Evolutionary conservation across 2,113 vertebrate genomes (phyloP), one percentile per base, ranked within the genome.

Genomic region (Procapra przewalskii): DNA sequence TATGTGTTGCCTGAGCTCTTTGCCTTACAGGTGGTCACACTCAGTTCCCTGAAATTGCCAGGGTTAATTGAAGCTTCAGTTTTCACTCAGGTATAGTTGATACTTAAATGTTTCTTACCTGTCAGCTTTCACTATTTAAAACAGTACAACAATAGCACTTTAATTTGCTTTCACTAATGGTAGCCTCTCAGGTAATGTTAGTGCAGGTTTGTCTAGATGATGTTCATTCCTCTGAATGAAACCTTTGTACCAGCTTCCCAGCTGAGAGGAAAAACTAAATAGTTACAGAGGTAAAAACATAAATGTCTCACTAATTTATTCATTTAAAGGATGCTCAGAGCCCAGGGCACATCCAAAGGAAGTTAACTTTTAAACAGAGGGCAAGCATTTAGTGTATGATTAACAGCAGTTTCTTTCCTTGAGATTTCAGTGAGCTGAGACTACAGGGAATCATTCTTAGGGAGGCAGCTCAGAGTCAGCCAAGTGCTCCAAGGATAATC

Each of bases 11-110:
- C 62, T 33, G 29, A 95, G 43, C 88, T 91, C 45, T 97, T 97
- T 97, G 86, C 96, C 84, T 98, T 45, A 14, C 93, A 97, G 91
- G 96, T 97, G 92, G 96, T 96, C 97, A 96, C 97, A 96, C 93
- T 97, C 2, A 0, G 64, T 91, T 90, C 96, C 93, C 90, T 75
- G 60, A 96, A 97, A 97, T 96, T 97, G 85, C 90, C 50, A 62
- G 90, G 87, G 87, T 97, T 97, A 98, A 98, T 97, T 95, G 98
- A 97, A 96, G 97, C 80, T 97, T 98, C 80, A 40, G 77, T 94
- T 94, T 95, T 93, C 67, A 50, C 21, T 6, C 8, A 80, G 94
- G 81, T 83, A 45, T 95, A 79, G 84, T 97, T 77, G 96, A 94
- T 95, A 88, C 94, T 97, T 90, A 92, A 96, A 90, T 80, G 87